Evolutionary conservation across 1,140 invertebrate species (phyloP), one percentile per base, ranked within the genome.

Genomic region (Zophobas atratus): DNA sequence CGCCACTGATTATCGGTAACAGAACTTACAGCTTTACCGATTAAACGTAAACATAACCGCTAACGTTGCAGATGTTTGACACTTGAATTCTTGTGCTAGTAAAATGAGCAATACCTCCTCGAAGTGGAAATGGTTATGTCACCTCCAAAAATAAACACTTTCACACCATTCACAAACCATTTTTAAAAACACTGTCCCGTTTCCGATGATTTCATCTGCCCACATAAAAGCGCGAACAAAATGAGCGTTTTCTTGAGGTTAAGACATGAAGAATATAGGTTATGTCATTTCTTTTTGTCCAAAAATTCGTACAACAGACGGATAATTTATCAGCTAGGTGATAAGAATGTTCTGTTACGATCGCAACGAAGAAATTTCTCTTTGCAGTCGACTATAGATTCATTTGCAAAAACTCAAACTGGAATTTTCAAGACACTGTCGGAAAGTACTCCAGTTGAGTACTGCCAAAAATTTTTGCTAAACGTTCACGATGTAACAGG

Each of bases 401-500:
- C 87, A 41, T 74, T 90, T 41, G 81, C 86, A 0, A 85, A 87
- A 82, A 89, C 88, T 80, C 89, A 90, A 85, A 83, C 87, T 77
- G 87, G 88, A 75, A 80, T 87, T 8, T 91, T 90, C 79, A 85
- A 88, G 76, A 86, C 87, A 39, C 88, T 92, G 70, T 92, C 93
- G 0, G 92, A 92, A 79, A 93, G 92, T 84, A 86, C 87, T 71
- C 88, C 91, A 5, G 93, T 95, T 32, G 88, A 88, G 80, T 88
- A 88, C 75, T 87, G 91, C 51, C 93, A 95, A 87, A 89, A 93
- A 75, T 88, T 88, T 34, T 84, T 96, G 34, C 81, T 93, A 53
- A 85, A 87, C 72, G 85, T 95, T 39, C 95, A 97, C 86, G 90
- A 92, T 75, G 82, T 83, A 2, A 91, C 90, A 2, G 93, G 94